These are phyloP conservation scores for Acrobasis repandana DNA, from an alignment of 2,888 invertebrate genomes.

Conservation along the genomic window DNA sequence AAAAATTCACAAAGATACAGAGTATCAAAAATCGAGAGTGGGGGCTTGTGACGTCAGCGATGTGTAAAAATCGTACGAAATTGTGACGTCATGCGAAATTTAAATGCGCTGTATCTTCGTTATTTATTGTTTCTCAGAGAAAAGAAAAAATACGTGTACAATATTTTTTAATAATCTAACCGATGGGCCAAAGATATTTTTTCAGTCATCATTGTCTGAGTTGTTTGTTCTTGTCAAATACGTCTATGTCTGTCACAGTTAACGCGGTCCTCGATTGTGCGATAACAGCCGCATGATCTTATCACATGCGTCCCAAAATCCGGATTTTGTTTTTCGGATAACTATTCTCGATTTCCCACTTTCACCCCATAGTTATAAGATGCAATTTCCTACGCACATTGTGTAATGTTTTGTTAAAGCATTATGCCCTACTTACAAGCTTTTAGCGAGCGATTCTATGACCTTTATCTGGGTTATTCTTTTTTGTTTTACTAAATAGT, in stretches of 20 bases:
- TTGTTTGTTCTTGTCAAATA: background rate
- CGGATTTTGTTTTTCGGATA: slow-evolving; percentile 5
- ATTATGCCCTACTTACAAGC: slow-evolving; percentile 17
- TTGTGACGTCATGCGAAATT: too few species aligned
- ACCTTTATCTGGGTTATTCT: slow-evolving; percentile 11
- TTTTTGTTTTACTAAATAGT: background rate
- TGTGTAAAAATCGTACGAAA: too few species aligned
- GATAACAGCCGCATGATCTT: slow-evolving; percentile 20
- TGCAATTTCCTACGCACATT: background rate
- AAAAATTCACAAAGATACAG: too few species aligned
- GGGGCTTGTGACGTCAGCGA: too few species aligned
- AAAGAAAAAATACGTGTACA: too few species aligned
- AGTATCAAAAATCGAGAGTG: too few species aligned
- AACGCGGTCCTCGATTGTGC: slow-evolving; percentile 12
- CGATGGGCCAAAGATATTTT: too few species aligned
- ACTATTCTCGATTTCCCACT: background rate
- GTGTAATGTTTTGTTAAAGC: slow-evolving; percentile 12
- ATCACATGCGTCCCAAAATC: slow-evolving; percentile 12
- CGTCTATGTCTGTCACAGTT: slow-evolving; percentile 1
- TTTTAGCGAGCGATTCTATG: slow-evolving; percentile 13
- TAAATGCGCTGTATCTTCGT: too few species aligned
- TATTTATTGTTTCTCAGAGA: too few species aligned
- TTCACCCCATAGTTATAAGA: background rate
- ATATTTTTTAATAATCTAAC: too few species aligned
- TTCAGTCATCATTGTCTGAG: background rate